Percentiles rank a stretch among this genome's conserved stretches.
These are phyloP conservation scores for Anoncus sp. DNA, from an alignment of 2,888 invertebrate genomes.

Conservation along the genomic window DNA sequence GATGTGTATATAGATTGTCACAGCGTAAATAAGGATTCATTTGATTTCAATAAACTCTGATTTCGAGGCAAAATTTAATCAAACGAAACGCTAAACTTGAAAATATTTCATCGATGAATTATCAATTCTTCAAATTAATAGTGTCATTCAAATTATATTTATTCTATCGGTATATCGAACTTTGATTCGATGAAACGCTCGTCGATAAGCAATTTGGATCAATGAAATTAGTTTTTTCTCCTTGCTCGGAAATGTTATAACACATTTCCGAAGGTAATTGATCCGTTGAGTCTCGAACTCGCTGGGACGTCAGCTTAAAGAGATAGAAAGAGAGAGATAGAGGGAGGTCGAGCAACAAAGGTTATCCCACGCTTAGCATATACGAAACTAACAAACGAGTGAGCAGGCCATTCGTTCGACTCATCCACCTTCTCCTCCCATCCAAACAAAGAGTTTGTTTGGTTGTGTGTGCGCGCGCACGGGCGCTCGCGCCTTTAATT, in stretches of 20 bases:
- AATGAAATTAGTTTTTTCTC: slow-evolving; percentile 17
- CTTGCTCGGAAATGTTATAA: slow-evolving; percentile 19
- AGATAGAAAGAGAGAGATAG: slow-evolving; percentile 23
- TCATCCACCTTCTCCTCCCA: slow-evolving; percentile 25
- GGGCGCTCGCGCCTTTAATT: slow-evolving; percentile 70
- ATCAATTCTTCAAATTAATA: background rate
- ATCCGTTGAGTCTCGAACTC: slow-evolving; percentile 40
- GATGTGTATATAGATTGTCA: background rate
- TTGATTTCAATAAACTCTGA: background rate
- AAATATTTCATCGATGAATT: background rate
- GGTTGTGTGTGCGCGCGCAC: slow-evolving; percentile 52
- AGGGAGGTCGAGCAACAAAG: slow-evolving; percentile 32
- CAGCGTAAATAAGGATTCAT: background rate
- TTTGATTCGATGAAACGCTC: background rate
- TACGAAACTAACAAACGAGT: slow-evolving; percentile 71
- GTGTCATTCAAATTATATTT: no score
- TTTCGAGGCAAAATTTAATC: background rate
- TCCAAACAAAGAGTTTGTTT: slow-evolving; percentile 25
- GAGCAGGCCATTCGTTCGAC: slow-evolving; percentile 36
- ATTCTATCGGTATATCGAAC: background rate
- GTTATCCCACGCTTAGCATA: slow-evolving; percentile 64
- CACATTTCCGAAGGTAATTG: slow-evolving; percentile 42
- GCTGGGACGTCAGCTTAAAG: slow-evolving; percentile 8
- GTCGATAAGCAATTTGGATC: slow-evolving; percentile 9
- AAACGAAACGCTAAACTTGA: no score